phyloP scores from a whole-genome alignment of 2,888 invertebrate species.

The Oligia strigilis region DNA sequence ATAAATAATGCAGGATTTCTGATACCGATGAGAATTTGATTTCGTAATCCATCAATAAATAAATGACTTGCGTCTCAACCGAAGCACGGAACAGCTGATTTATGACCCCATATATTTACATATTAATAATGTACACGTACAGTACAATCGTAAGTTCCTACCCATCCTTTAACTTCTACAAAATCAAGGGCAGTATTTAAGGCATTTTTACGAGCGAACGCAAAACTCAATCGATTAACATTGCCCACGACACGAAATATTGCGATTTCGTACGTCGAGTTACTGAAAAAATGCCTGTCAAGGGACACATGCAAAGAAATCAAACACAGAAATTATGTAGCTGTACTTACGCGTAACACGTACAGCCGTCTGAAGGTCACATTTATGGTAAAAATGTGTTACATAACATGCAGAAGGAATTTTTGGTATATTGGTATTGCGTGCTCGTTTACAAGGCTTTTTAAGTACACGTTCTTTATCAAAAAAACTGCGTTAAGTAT shows the following conservation, averaged over 20 bases:
- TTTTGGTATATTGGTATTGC: slow-evolving; percentile 36
- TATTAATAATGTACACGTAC: slow-evolving; percentile 23
- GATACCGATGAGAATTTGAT: slow-evolving; percentile 28
- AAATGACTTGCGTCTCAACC: slow-evolving; percentile 18
- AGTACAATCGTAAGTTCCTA: slow-evolving; percentile 15
- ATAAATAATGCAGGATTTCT: slow-evolving; percentile 44
- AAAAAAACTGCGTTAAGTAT: slow-evolving; percentile 5
- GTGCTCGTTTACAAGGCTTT: slow-evolving; percentile 42
- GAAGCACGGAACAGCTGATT: slow-evolving; percentile 27
- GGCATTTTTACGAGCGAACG: slow-evolving; percentile 57
- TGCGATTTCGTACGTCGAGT: slow-evolving; percentile 41
- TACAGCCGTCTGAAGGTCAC: slow-evolving; percentile 69
- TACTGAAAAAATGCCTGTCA: slow-evolving; percentile 50
- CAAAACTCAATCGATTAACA: slow-evolving; percentile 50
- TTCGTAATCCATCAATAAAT: slow-evolving; percentile 37
- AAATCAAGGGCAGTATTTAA: slow-evolving; percentile 47
- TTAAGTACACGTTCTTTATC: slow-evolving; percentile 32
- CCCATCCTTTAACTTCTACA: slow-evolving; percentile 24
- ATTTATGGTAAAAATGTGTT: slow-evolving; percentile 70
- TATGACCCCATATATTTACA: slow-evolving; percentile 38
- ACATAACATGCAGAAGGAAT: slow-evolving; percentile 68
- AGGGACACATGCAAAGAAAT: slow-evolving; percentile 64
- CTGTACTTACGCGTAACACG: slow-evolving; percentile 56
- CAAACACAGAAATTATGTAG: slow-evolving; percentile 57
- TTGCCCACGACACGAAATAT: slow-evolving; percentile 47